Base-by-base conservation (phyloP, 2,888 invertebrate genomes). In the Zaprionus lineosus region DNA sequence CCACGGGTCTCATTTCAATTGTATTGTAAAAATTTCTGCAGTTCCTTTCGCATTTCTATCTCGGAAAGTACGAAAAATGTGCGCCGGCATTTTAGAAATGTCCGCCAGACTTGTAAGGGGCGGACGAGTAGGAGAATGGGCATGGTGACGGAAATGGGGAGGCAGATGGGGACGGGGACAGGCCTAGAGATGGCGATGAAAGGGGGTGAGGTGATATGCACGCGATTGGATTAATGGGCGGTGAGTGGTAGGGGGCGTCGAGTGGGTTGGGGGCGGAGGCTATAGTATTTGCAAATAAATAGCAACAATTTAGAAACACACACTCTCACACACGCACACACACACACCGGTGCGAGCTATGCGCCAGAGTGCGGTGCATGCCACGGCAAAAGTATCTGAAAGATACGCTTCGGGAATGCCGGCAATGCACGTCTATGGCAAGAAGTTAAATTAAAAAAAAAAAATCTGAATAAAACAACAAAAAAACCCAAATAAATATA, bases 51-150 rank as follows among this genome's bases (percentile, higher is more conserved):
- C 46, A 56, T 57, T 62, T 62, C 31, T 39, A 18, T 16, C 28
- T 43, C 34, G n/a, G 28, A 59, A 57, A 57, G 57, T 44, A 26
- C 55, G 47, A 62, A 68, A 73, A 66, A 81, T 78, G 66, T 51
- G 73, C 81, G 53, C 63, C 64, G 85, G 85, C 66, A 81, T 81
- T 73, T 69, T 8, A 85, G 57, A 52, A 81, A 81, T 81, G 76
- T 79, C 73, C 76, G 65, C 48, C 63, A 69, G 75, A 68, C 82
- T 68, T 56, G 24, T 5, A 34, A 3, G 6, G 1, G 5, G 2
- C 19, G 19, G n/a, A 11, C n/a, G 11, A 31, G 33, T 6, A 19
- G 36, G 11, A 1, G 3, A 8, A 3, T 19, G 31, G 26, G 29
- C 14, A 28, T 12, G 34, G 26, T 16, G 12, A 14, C 14, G 6